Evolutionary conservation across 2,113 vertebrate genomes (phyloP).

Genomic region (Cacatua alba): DNA sequence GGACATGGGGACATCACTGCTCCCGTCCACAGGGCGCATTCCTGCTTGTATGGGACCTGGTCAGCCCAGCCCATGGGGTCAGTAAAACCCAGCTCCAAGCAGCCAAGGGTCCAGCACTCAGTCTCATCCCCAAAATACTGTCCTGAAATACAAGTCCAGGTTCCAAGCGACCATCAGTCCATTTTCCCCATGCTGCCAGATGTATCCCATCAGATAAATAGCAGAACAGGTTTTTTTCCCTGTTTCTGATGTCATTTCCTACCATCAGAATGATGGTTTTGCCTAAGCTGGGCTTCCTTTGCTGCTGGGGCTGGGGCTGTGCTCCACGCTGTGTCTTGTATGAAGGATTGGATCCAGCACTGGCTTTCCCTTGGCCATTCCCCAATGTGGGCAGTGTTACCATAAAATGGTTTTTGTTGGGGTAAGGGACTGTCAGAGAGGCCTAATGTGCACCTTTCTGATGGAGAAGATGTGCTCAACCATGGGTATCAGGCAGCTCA

Average conservation of each 20-base stretch:
- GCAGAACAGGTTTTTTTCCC: not conserved
- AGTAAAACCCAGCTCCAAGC: not conserved
- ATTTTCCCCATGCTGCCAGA: not conserved
- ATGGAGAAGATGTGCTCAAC: not conserved
- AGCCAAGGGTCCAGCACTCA: not conserved
- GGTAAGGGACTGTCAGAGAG: not conserved
- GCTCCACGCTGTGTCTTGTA: rapidly evolving
- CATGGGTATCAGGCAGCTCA: not conserved
- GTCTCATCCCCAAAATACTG: not conserved
- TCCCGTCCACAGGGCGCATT: not conserved
- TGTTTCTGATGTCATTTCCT: not conserved
- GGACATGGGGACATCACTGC: not conserved
- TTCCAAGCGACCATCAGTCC: not conserved
- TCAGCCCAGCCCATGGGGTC: not conserved
- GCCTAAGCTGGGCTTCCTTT: not conserved
- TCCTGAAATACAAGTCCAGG: rapidly evolving
- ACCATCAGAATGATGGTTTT: not conserved
- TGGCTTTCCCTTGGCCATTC: not conserved
- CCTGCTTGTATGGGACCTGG: not conserved
- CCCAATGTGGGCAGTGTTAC: not conserved
- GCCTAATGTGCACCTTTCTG: not conserved
- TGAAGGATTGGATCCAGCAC: not conserved
- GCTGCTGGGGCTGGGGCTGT: not conserved
- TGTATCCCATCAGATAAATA: not conserved
- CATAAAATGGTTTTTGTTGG: not conserved